Conservation (phyloP, 2,113 vertebrate genomes). For the Eclectus roratus region DNA sequence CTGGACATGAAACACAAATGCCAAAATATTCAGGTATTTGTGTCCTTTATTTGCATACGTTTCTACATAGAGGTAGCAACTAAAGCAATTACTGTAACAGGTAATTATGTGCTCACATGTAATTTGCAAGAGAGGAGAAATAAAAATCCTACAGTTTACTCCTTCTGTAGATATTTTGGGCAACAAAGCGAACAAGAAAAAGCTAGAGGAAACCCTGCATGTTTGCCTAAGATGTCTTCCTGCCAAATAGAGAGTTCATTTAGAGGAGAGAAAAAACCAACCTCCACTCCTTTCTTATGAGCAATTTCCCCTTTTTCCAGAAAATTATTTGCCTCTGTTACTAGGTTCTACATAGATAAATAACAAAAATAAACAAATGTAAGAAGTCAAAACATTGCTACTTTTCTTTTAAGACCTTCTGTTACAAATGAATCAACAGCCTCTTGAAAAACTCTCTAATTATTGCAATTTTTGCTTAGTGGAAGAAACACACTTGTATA, state of each 20-base stretch:
- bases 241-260: neutral
- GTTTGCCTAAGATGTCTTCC: neutral
- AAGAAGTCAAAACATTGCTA: neutral
- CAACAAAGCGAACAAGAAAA: neutral
- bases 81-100: conserved; percentile 6
- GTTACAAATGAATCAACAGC: neutral
- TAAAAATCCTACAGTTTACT: neutral
- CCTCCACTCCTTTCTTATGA: neutral
- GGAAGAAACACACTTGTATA: neutral
- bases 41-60: conserved; percentile 45
- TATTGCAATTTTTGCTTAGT: neutral
- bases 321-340: neutral
- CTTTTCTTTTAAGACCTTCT: neutral
- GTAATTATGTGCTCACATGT: conserved; percentile 31
- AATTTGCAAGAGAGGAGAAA: conserved; percentile 12
- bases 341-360: neutral
- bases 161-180: conserved; percentile 18
- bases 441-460: neutral
- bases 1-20: conserved; percentile 43
- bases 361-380: neutral
- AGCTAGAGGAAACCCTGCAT: neutral
- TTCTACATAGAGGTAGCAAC: conserved; percentile 38
- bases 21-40: conserved; percentile 60
- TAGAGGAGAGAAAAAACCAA: neutral
- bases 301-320: neutral